Evolutionary conservation across 2,113 vertebrate genomes (phyloP), one percentile per base, ranked within the genome.

Genomic region (Oreochromis tanganicae): DNA sequence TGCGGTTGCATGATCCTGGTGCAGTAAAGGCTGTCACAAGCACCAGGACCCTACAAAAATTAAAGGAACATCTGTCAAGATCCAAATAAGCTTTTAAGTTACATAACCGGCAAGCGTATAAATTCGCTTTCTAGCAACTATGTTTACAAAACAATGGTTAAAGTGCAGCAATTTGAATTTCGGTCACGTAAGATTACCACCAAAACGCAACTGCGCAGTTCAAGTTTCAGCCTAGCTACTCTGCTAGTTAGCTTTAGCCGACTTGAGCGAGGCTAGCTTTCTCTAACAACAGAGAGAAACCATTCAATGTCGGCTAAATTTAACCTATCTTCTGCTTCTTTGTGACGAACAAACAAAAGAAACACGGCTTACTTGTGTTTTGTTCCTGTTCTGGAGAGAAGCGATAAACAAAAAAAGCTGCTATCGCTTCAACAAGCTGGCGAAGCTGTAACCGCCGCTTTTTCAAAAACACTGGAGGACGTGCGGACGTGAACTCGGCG

Each of bases 381-480:
- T n/a, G 5, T 48, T 21, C 7, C 6, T 57, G 5, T 19, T 5
- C 6, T 32, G 16, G 1, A 54, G 8, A 59, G 16, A 3, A 14
- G n/a, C 6, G 1, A 1, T 17, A 27, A 21, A 61, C 24, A 1
- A 66, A 55, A 5, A 38, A 59, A 3, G 5, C 2, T 7, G 1
- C 10, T 71, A 6, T 5, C 2, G 3, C 10, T 43, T 41, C 3
- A 41, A 6, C 19, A 17, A 78, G 4, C 9, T 43, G 43, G 4
- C 14, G 12, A 4, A 78, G n/a, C 7, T 13, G 16, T 55, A 89
- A 91, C 95, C 94, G 95, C 95, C 94, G 89, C 85, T 90, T 95
- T 95, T 96, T 95, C 88, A 85, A 94, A 95, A 95, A 94, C 93
- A 95, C 80, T 43, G 59, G 83, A 54, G 78, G 2, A 84, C 52